Conservation (phyloP, 2,113 vertebrate species). For the Leptodactylus fuscus region DNA sequence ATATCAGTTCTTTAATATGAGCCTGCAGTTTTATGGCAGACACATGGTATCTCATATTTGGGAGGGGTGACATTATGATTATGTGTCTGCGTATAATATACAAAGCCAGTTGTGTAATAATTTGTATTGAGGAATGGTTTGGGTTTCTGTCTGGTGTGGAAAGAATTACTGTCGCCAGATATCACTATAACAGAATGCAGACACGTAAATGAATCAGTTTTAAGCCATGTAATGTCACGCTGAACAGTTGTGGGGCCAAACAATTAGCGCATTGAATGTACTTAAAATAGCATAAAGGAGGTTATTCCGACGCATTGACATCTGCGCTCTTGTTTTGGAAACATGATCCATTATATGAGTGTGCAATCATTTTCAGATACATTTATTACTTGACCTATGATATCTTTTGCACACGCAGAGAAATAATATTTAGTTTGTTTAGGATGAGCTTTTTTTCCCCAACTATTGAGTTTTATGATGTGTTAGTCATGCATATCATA, state of each 20-base stretch:
- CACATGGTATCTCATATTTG: not conserved
- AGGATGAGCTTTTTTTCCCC: not conserved
- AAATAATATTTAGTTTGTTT: not conserved
- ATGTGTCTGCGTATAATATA: not conserved
- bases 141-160: not conserved
- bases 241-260: slow-evolving; percentile 29
- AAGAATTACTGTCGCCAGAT: slow-evolving; percentile 19
- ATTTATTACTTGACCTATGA: slow-evolving; percentile 34
- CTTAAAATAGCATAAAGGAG: slow-evolving; percentile 41
- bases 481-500: not conserved
- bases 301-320: slow-evolving; percentile 22
- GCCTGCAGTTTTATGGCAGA: not conserved
- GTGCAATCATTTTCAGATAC: not conserved
- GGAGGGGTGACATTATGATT: not conserved
- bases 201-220: slow-evolving; percentile 9
- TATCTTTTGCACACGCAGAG: not conserved
- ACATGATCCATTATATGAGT: slow-evolving; percentile 3
- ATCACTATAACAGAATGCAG: not conserved
- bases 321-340: slow-evolving; percentile 23
- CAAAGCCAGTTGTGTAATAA: not conserved
- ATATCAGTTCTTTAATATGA: no score
- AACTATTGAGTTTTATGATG: not conserved
- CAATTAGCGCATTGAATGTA: slow-evolving; percentile 34
- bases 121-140: not conserved
- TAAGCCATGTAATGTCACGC: slow-evolving; percentile 38